A percentile compares a stretch with the other conserved stretches of the same genome.
Evolutionary conservation across 1,140 invertebrate species (phyloP).

Genomic region (Leucophenga varia): DNA sequence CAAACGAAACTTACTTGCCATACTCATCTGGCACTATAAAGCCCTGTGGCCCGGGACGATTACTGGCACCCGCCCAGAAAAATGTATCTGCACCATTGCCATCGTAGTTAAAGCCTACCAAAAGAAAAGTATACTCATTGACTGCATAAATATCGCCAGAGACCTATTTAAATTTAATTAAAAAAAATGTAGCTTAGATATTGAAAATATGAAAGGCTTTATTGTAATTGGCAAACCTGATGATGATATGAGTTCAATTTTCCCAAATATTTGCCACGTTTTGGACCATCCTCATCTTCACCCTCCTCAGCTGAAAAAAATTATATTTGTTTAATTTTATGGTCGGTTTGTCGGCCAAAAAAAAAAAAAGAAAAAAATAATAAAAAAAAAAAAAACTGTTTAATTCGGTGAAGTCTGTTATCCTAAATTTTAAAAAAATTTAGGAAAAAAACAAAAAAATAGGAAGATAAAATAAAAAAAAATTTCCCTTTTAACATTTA

Average conservation of each 20-base stretch:
- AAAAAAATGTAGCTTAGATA: constrained; percentile 1
- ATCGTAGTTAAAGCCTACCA: constrained; percentile 87
- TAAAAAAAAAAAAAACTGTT: background rate
- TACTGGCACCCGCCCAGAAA: constrained; percentile 88
- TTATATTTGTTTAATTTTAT: background rate
- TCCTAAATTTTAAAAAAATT: background rate
- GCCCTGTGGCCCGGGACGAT: constrained; percentile 83
- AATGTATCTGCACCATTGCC: constrained; percentile 88
- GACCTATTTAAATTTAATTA: constrained; percentile 61
- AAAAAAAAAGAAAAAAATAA: background rate
- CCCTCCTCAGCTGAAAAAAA: constrained; percentile 21
- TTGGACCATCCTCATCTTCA: constrained; percentile 67
- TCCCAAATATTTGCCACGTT: constrained; percentile 78
- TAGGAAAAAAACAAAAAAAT: too few relatives aligned
- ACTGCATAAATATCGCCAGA: constrained; percentile 88
- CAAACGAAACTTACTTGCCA: constrained; percentile 68
- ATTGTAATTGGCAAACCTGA: constrained; percentile 45
- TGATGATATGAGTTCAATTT: constrained; percentile 91
- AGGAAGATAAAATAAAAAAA: too few relatives aligned
- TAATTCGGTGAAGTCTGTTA: background rate
- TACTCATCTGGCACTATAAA: constrained; percentile 88
- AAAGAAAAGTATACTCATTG: constrained; percentile 79
- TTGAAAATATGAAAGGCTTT: background rate
- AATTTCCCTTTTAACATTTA: too few relatives aligned
- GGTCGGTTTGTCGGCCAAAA: background rate